Base-by-base conservation (phyloP, 2,113 vertebrate species). In the Litocranius walleri region DNA sequence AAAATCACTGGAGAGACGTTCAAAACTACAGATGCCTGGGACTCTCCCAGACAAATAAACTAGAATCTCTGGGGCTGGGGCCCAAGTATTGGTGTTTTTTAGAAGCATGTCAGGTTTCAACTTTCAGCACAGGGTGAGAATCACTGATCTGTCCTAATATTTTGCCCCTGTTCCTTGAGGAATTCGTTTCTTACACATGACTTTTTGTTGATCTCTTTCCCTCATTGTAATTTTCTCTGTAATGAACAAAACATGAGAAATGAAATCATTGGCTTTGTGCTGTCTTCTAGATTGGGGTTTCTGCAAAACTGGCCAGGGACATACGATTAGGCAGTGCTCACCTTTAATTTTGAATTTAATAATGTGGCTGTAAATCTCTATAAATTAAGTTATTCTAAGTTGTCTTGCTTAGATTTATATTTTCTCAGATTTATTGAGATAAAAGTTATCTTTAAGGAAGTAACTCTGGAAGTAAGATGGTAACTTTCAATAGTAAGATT, bases 381-480 rank as follows among this genome's bases (percentile, higher is more conserved):
- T 93, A 89, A 81, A 77, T 94, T 96, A 94, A 67, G 36, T 95
- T 64, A 62, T 29, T 92, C 91, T 85, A 62, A 48, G 40, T 93
- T 74, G 14, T 86, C 48, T 94, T 96, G 74, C 48, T 85, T 91
- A 93, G 62, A 91, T 94, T 95, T 94, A 52, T 81, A 82, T 95
- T 81, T 95, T 95, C 33, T 54, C 74, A 93, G 43, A 67, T 23
- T 91, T 92, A 88, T 7, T 21, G 80, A 59, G n/a, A 27, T 95
- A 52, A 59, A 45, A 91, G 27, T 50, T 96, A 89, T 89, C 62
- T 78, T 85, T 50, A 88, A 67, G 80, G 61, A 77, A 77, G 19
- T 96, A 48, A 61, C 33, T 67, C 13, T 56, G 81, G 29, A 85
- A 91, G 19, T 80, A 88, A 80, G 67, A 85, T 50, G n/a, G 62